Evolutionary conservation across 2,113 vertebrate genomes (phyloP), one percentile per base, ranked within the genome.

Genomic region (Cynoglossus semilaevis): DNA sequence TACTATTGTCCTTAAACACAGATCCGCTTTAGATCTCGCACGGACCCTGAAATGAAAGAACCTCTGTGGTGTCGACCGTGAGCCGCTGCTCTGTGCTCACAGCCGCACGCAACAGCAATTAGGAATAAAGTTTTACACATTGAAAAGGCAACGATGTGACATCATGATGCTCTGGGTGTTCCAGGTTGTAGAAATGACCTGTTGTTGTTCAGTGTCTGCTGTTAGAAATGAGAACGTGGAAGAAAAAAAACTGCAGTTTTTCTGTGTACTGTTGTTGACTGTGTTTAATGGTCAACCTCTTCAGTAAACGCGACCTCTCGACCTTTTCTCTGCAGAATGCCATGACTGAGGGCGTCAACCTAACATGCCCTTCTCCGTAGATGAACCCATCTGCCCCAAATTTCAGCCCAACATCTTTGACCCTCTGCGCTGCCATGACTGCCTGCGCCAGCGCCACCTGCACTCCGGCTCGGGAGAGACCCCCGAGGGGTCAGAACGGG

Each of bases 371-470:
- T 51, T 77, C 53, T 71, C 76, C 7, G 40, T 72, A 35, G 85
- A 88, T 14, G 85, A 90, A 1, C 68, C 65, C 36, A 68, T 87
- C 14, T 92, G 93, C 58, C 83, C 90, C 67, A 84, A 88, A 79
- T 94, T 91, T 57, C 88, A 95, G 87, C 91, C 92, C 78, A 93
- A 91, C 69, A 50, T 92, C 79, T 93, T 94, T 70, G 89, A 93
- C 82, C 91, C 91, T 79, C 90, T 87, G 76, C 85, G 90, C 76
- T 94, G 92, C 88, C 92, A 91, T 50, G 91, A 92, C 72, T 95
- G 94, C 73, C 88, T 92, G 57, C 87, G 83, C 63, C 89, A 90
- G 0, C 84, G 83, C 56, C 88, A 81, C 72, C 90, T 88, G 70
- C 93, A 93, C 53, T 35, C 80, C 2, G 43, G 88, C 42, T 65